Conservation (phyloP, 2,797 vertebrate species). For the Ambastaia sidthimunki region DNA sequence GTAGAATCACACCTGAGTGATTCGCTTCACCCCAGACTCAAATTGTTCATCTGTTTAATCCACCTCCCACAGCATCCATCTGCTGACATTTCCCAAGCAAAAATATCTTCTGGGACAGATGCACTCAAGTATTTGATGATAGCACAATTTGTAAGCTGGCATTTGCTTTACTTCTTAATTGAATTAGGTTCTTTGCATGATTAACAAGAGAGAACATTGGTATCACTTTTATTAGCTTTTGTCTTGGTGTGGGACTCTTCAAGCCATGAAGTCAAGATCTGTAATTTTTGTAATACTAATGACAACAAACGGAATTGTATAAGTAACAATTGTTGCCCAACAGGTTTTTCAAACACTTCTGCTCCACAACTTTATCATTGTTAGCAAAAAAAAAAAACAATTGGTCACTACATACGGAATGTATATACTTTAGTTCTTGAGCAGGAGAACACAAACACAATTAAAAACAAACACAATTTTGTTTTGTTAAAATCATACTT, state of each 20-base stretch:
- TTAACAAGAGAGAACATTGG: neutral
- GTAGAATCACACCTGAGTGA: constrained; percentile 28
- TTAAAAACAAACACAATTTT: no score
- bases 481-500: no score
- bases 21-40: constrained; percentile 25
- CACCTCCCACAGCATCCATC: constrained; percentile 8
- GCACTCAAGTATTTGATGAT: constrained; percentile 5
- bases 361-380: no score
- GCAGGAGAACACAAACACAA: no score
- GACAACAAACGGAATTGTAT: no score
- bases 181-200: neutral
- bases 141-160: neutral
- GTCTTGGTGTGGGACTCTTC: constrained; percentile 45
- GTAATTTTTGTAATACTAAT: no score
- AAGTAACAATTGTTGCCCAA: no score
- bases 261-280: neutral
- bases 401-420: no score
- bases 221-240: constrained; percentile 50
- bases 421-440: no score
- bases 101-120: constrained; percentile 16
- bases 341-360: no score
- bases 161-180: constrained; percentile 1
- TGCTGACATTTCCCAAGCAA: constrained; percentile 22
- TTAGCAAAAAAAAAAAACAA: no score
- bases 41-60: constrained; percentile 26